A percentile compares a stretch with the other conserved stretches of the same genome.
phyloP scores from a whole-genome alignment of 2,888 invertebrate genomes.

The Dicranocentrus wangi region DNA sequence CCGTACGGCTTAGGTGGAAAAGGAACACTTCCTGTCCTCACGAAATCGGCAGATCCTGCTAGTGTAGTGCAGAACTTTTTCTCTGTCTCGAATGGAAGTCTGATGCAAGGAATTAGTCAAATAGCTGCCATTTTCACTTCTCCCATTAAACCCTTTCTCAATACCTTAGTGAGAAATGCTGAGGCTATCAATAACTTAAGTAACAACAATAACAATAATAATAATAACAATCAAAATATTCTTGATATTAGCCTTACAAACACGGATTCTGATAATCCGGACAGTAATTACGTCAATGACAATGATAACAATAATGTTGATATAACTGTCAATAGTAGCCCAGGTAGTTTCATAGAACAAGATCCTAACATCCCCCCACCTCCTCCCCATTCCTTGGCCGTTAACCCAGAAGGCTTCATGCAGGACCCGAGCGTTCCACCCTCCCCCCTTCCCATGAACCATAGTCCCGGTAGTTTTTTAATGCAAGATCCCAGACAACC shows the following conservation, averaged over 20 bases:
- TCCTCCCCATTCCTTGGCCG: no score
- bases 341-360: no score
- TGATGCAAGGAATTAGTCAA: slow-evolving; percentile 50
- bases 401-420: no score
- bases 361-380: no score
- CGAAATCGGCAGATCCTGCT: slow-evolving; percentile 43
- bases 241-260: background rate
- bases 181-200: background rate
- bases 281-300: background rate
- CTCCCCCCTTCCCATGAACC: no score
- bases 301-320: background rate
- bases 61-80: slow-evolving; percentile 38
- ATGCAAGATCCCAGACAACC: no score
- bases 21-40: slow-evolving; percentile 40
- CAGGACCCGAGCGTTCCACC: no score
- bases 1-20: slow-evolving; percentile 66
- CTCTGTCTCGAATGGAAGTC: slow-evolving; percentile 27
- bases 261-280: background rate
- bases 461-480: no score
- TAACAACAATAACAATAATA: background rate
- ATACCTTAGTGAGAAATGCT: slow-evolving; percentile 42
- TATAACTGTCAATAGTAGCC: background rate
- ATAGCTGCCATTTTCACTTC: slow-evolving; percentile 44
- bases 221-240: background rate
- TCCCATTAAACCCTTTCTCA: slow-evolving; percentile 49